A percentile compares a stretch with the other conserved stretches of the same genome.
Conservation (phyloP, 2,888 invertebrate genomes). For the Congeria kusceri region DNA sequence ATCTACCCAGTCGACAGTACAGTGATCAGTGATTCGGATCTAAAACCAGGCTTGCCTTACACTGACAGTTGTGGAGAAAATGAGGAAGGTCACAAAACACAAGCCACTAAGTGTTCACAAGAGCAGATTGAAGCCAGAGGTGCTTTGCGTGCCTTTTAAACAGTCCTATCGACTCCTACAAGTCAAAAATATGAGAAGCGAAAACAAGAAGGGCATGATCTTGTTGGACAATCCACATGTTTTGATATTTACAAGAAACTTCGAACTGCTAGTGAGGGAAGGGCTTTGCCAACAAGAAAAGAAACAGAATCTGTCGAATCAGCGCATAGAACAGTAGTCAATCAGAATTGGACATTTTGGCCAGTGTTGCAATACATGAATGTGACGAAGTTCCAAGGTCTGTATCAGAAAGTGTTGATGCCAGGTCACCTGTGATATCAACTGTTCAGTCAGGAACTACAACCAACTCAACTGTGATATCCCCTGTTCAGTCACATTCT, state of each 20-base stretch:
- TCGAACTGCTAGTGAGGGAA: slow-evolving; percentile 9
- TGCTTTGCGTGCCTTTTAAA: slow-evolving; percentile 26
- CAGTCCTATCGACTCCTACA: slow-evolving; percentile 24
- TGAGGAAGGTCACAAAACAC: background rate
- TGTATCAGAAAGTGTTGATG: no score
- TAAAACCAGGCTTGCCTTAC: slow-evolving; percentile 30
- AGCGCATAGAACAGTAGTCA: no score
- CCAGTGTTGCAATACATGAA: slow-evolving; percentile 8
- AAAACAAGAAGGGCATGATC: slow-evolving; percentile 23
- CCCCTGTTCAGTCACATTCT: background rate
- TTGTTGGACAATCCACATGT: slow-evolving; percentile 30
- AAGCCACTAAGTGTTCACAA: slow-evolving; percentile 2
- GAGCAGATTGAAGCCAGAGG: slow-evolving; percentile 6
- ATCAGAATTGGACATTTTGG: slow-evolving; percentile 14
- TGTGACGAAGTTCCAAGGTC: no score
- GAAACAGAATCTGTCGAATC: no score
- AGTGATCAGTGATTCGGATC: background rate
- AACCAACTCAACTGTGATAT: no score
- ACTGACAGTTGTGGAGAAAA: background rate
- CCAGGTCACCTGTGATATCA: no score
- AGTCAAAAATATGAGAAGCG: slow-evolving; percentile 26
- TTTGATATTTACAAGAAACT: slow-evolving; percentile 30
- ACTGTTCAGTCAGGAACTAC: no score
- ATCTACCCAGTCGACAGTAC: slow-evolving; percentile 46
- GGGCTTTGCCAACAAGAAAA: background rate